Percentiles rank a stretch among this genome's conserved stretches.
These are phyloP conservation scores for Cynopterus sphinx DNA, from an alignment of 2,797 vertebrate species.

Conservation along the genomic window DNA sequence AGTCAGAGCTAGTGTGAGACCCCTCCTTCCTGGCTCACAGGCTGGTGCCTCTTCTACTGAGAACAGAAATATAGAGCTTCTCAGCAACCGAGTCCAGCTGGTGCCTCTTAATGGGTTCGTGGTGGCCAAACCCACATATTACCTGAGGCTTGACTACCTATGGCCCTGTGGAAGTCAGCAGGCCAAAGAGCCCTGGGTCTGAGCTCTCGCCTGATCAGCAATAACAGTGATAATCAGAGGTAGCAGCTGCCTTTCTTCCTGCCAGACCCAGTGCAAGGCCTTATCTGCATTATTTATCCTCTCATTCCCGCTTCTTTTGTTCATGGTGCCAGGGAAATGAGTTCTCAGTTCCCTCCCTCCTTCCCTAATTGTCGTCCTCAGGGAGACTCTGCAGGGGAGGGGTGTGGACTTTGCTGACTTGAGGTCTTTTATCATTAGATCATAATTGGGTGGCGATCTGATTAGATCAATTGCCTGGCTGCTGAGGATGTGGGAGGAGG, in stretches of 20 bases:
- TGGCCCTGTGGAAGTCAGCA: not conserved
- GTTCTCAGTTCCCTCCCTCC: not conserved
- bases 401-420: not conserved
- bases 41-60: not conserved
- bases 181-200: not conserved
- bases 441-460: not conserved
- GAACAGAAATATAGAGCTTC: not conserved
- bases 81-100: not conserved
- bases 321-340: not conserved
- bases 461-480: not conserved
- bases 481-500: not conserved
- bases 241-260: not conserved
- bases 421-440: not conserved
- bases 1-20: not conserved
- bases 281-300: not conserved
- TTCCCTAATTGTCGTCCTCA: not conserved
- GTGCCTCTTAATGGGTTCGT: not conserved
- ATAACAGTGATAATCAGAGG: fast-evolving
- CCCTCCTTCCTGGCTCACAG: not conserved
- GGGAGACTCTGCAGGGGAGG: not conserved
- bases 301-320: not conserved
- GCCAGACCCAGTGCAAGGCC: not conserved
- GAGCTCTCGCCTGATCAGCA: not conserved
- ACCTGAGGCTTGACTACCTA: not conserved
- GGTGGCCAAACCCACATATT: fast-evolving